Evolutionary conservation across 2,797 vertebrate genomes (phyloP).

Genomic region (Mus minutoides): DNA sequence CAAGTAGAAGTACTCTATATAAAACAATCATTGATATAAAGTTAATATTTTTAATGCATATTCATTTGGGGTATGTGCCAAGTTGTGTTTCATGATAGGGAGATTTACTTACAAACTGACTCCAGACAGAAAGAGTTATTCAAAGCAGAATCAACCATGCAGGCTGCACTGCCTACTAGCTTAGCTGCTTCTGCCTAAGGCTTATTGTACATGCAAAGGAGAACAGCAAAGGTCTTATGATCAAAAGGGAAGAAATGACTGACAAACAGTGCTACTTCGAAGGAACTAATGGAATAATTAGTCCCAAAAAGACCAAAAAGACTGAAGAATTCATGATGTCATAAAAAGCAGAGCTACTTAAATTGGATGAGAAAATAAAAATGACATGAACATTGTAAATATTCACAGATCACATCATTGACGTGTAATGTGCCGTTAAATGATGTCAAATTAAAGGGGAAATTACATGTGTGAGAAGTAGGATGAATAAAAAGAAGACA

Average conservation of each 20-base stretch:
- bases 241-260: conserved; percentile 86
- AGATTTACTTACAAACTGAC: neutral
- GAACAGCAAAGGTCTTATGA: conserved; percentile 86
- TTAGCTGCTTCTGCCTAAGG: conserved; percentile 68
- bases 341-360: conserved; percentile 90
- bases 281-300: conserved; percentile 90
- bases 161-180: neutral
- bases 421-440: conserved; percentile 92
- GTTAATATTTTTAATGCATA: conserved; percentile 25
- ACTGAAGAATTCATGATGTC: conserved; percentile 91
- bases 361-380: conserved; percentile 92
- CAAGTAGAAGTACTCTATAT: conserved; percentile 2
- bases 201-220: conserved; percentile 82
- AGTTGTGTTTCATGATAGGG: neutral
- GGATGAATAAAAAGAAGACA: conserved; percentile 89
- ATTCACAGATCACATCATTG: conserved; percentile 91
- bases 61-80: neutral
- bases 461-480: conserved; percentile 90
- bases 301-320: conserved; percentile 90
- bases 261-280: conserved; percentile 85
- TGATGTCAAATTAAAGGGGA: conserved; percentile 92
- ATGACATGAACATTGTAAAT: conserved; percentile 92
- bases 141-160: neutral
- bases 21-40: neutral
- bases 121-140: rapidly evolving